Evolutionary conservation across 2,888 invertebrate species (phyloP), one percentile per base, ranked within the genome.

Genomic region (Nycteola revayana): DNA sequence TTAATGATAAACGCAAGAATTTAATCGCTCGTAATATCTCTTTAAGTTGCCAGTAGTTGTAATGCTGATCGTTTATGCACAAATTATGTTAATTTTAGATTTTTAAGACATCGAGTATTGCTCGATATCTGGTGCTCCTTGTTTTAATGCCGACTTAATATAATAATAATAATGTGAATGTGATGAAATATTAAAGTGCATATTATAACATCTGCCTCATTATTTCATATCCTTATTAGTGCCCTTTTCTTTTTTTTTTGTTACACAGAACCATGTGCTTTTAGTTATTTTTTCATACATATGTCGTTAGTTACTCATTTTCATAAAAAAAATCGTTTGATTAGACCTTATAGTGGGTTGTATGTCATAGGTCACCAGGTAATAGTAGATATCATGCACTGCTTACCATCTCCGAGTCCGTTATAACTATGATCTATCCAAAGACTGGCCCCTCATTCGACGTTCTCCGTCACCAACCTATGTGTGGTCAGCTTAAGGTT

Each of bases 181-280:
- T 36, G 28, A 40, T 52, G 48, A 22, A 48, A 32, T 28, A 67
- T 70, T 73, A 73, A 72, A 73, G 35, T 45, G 38, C 48, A 38
- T 63, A 42, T 40, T 45, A 38, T 49, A 44, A 54, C 34, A 36
- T 23, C 23, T 22, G 58, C 35, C 43, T 60, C 48, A 39, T 69
- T 59, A 69, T 70, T 72, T 68, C 28, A 39, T 25, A 43, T 33
- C 32, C 58, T 44, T 38, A 28, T 33, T 27, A 11, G 9, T 27
- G 38, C 29, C 40, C 38, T 44, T 34, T 33, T 49, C 46, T 36
- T 50, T 47, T 46, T 36, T 44, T 52, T 52, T 48, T 27, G 48
- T 57, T 63, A 64, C 71, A 63, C 70, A 60, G 67, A 68, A 31
- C 60, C 72, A 64, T 59, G 64, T 64, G 63, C 57, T 52, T 58